Percentiles rank a stretch among this genome's conserved stretches.
These are phyloP conservation scores for Spilosoma lubricipeda DNA, from an alignment of 2,888 invertebrate species.

Conservation along the genomic window DNA sequence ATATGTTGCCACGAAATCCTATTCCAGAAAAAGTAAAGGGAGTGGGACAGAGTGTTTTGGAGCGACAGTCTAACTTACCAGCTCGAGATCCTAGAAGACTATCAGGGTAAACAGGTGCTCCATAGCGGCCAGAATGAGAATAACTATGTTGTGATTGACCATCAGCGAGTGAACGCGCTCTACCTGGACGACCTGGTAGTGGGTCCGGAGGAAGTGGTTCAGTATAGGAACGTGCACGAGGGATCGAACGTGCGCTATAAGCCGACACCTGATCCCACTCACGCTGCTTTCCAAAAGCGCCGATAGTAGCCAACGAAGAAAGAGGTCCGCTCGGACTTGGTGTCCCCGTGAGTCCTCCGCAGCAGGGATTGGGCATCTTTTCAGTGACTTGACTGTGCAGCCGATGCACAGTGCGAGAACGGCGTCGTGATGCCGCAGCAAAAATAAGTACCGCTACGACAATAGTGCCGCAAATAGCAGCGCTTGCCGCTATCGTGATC, in stretches of 20 bases:
- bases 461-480: constrained; percentile 96
- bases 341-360: constrained; percentile 89
- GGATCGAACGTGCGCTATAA: constrained; percentile 96
- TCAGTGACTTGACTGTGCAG: constrained; percentile 89
- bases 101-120: constrained; percentile 91
- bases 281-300: constrained; percentile 94
- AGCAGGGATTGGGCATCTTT: constrained; percentile 93
- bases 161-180: constrained; percentile 93
- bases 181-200: constrained; percentile 91
- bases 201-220: constrained; percentile 89
- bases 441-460: constrained; percentile 96
- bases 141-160: constrained; percentile 96
- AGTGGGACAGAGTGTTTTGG: constrained; percentile 40
- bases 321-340: constrained; percentile 93
- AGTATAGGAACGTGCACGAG: constrained; percentile 94
- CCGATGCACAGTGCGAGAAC: constrained; percentile 92
- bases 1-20: not conserved
- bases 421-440: constrained; percentile 93
- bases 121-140: constrained; percentile 93
- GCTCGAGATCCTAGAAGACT: constrained; percentile 85
- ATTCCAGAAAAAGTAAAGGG: constrained; percentile 28
- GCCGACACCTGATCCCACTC: constrained; percentile 92
- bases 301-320: constrained; percentile 93
- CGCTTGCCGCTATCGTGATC: constrained; percentile 97
- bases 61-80: constrained; percentile 68